Evolutionary conservation across 64 coral and sea anemone species (phyloP).

Genomic region (Pocillopora damicornis): DNA sequence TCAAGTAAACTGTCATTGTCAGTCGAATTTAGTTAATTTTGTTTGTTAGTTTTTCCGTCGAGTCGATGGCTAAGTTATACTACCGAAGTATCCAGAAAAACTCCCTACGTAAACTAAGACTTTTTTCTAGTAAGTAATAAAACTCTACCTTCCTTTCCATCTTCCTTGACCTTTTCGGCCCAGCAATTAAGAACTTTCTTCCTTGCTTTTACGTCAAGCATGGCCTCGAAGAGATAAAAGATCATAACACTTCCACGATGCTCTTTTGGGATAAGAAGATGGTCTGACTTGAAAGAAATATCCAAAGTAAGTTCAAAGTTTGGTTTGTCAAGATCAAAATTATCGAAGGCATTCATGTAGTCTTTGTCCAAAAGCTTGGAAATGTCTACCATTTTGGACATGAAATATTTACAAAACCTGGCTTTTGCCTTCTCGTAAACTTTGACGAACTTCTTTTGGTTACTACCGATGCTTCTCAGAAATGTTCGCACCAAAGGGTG

Average conservation of each 20-base stretch:
- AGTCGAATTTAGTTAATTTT: too few species aligned
- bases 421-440: constrained; percentile 7
- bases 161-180: constrained; percentile 12
- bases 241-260: constrained; percentile 15
- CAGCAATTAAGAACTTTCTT: constrained; percentile 23
- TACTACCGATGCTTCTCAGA: constrained; percentile 5
- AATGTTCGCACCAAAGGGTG: constrained; percentile 29
- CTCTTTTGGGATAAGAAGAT: constrained; percentile 16
- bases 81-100: not conserved
- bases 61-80: too few species aligned
- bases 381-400: constrained; percentile 8
- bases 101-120: not conserved
- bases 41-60: too few species aligned
- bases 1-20: too few species aligned
- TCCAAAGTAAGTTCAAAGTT: constrained; percentile 51
- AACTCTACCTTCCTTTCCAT: constrained; percentile 24
- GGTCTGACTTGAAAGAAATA: constrained; percentile 44
- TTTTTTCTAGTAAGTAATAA: not conserved
- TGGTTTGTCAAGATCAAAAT: constrained; percentile 38
- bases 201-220: constrained; percentile 18
- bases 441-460: not conserved
- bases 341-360: constrained; percentile 12
- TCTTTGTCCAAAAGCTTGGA: constrained; percentile 32
- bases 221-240: constrained; percentile 16
- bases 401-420: constrained; percentile 25